Evolutionary conservation across 2,888 invertebrate species (phyloP).

Genomic region (Watsonalla cultraria): DNA sequence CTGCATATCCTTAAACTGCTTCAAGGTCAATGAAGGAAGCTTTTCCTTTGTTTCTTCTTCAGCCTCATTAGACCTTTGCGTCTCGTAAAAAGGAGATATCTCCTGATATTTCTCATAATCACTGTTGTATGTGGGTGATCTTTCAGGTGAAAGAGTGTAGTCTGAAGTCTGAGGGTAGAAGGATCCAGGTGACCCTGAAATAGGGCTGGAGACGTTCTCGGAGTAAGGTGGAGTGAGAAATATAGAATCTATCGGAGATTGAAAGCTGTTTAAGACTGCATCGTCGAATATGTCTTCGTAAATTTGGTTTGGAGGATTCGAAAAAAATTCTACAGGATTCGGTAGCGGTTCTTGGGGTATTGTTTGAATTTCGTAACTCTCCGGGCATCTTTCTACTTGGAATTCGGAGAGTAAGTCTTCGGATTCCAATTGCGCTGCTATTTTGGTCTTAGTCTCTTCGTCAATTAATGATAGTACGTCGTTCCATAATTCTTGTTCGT

Average conservation of each 20-base stretch:
- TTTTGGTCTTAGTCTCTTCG: slow-evolving; percentile 21
- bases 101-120: slow-evolving; percentile 61
- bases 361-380: slow-evolving; percentile 5
- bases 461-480: slow-evolving; percentile 43
- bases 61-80: slow-evolving; percentile 12
- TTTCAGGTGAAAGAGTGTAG: slow-evolving; percentile 43
- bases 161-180: slow-evolving; percentile 43
- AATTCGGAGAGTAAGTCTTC: slow-evolving; percentile 24
- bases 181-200: slow-evolving; percentile 39
- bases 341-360: slow-evolving; percentile 9
- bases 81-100: slow-evolving; percentile 35
- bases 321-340: slow-evolving; percentile 32
- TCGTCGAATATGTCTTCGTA: slow-evolving; percentile 24
- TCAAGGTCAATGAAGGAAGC: slow-evolving; percentile 41
- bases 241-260: slow-evolving; percentile 10
- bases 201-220: slow-evolving; percentile 48
- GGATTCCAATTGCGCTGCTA: slow-evolving; percentile 8
- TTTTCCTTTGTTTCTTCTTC: slow-evolving; percentile 16
- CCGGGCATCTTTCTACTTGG: slow-evolving; percentile 14
- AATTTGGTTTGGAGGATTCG: slow-evolving; percentile 14
- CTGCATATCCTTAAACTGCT: slow-evolving; percentile 61
- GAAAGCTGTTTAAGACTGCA: slow-evolving; percentile 5
- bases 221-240: slow-evolving; percentile 59
- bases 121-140: slow-evolving; percentile 40
- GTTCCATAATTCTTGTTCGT: slow-evolving; percentile 36